Evolutionary conservation across 2,888 invertebrate species (phyloP), one percentile per base, ranked within the genome.

Genomic region (Euphydryas editha): DNA sequence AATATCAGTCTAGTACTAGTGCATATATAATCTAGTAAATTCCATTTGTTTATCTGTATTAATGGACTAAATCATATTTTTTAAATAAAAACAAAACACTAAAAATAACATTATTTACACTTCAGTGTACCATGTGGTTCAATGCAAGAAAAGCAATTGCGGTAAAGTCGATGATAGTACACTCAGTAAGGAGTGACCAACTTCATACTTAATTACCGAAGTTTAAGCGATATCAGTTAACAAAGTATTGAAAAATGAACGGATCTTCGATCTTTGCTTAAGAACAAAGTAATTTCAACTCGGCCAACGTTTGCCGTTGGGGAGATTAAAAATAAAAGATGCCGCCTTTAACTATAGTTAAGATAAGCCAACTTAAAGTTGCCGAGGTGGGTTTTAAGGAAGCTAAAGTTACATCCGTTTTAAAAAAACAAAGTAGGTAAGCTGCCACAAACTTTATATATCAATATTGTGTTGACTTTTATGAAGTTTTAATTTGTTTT

Each of bases 271-370:
- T 89, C 85, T 88, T 86, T 85, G 80, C 83, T 81, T 81, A 79
- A 82, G 85, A 87, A 86, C 84, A 88, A 88, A 86, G 89, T 88
- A 88, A 90, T 88, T 89, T 87, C 77, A 90, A 88, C 86, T 88
- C 82, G 74, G 81, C 82, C 83, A 84, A 81, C 82, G 82, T 85
- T 85, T 81, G 79, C 86, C 80, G 81, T 75, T 79, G 80, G 82
- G 73, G 76, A 85, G 86, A 88, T 89, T 87, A 88, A 88, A 89
- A 90, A 88, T 86, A 88, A 87, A 88, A 87, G 84, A 86, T 81
- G 81, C 76, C 76, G 81, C 81, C 84, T 86, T 85, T 85, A 86
- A 87, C 82, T 89, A 86, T 81, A 84, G 84, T 86, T 85, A 85
- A 89, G 88, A 89, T 90, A 90, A 89, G 86, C 84, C 66, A 73